Base-by-base conservation (phyloP, 2,797 vertebrate genomes). In the Crax fasciolata region DNA sequence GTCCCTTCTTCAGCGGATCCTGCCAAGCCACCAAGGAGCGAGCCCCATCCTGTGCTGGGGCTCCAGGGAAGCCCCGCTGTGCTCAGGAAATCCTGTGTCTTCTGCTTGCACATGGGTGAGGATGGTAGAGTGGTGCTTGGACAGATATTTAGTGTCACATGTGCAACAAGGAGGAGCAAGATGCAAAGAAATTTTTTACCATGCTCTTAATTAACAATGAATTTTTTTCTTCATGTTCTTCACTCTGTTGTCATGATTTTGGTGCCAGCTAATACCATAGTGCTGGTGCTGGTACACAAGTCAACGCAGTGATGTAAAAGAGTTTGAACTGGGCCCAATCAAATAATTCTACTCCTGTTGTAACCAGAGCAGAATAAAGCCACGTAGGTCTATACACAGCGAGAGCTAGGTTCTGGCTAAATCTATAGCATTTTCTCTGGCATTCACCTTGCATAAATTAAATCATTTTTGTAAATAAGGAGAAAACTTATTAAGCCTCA, bases 401-500 rank as follows among this genome's bases (percentile, higher is more conserved):
- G 89, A 85, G 43, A 85, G 43, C 38, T 68, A 54, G 49, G 43
- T 74, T 91, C 90, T 87, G 19, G 75, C 43, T 87, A 82, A 86
- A 89, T 84, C 84, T 84, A 62, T 85, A 68, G 43, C 20, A 13
- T 68, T 87, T 74, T 91, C 83, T 39, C 78, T 92, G 65, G 46
- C 57, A 49, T 94, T 93, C 54, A 80, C 58, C 68, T 89, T 87
- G 65, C 58, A 96, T 94, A 93, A 91, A 93, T 93, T 87, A 92
- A 93, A 87, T 70, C 13, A 87, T 87, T 94, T 92, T 75, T 79
- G 95, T 94, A 95, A 96, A 94, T 94, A 91, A 93, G 88, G 61
- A 77, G 28, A 71, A 95, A 96, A 77, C 35, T 65, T 95, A 90
- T 89, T 93, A 95, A 95, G 62, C 68, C 62, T 89, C 76, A 66